Evolutionary conservation across 1,140 invertebrate species (phyloP), one percentile per base, ranked within the genome.

Genomic region (Brachionus angularis): DNA sequence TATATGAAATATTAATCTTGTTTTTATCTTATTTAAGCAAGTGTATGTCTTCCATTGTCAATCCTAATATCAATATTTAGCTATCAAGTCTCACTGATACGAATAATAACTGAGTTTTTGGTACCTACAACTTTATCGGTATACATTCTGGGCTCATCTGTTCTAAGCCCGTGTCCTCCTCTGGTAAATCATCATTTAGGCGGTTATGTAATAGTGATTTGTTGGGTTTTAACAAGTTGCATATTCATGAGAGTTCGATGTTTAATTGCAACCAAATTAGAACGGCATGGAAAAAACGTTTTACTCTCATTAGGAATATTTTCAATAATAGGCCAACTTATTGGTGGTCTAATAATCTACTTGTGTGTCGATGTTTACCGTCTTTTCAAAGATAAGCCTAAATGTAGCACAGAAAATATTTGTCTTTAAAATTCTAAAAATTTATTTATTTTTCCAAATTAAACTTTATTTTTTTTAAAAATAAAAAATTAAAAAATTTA

Each of bases 151-250:
- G 29, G 36, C 27, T 18, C 42, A 12, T 42, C 67, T 5, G 27
- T 50, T 27, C 42, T 52, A 25, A 50, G 46, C 14, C 67, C 67
- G 8, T 70, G 67, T 34, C 46, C 67, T 2, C 47, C 50, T 1
- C 25, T 70, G 14, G 31, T 70, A 5, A 50, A 70, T 31, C 47
- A 16, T 16, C 18, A 33, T 23, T 8, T 34, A 0, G 67, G 46
- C 10, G 33, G 47, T 29, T 39, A 44, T 31, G 27, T 70, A 25
- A 70, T 70, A n/a, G 46, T 50, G 1, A 39, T 70, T 29, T 39
- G 46, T 42, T 70, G 67, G 67, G 67, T 70, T 16, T 33, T 53
- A 21, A 50, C 34, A 21, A 44, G 33, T 36, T 70, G 47, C 5
- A 27, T 52, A 21, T 70, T 52, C 31, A 50, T 50, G 10, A 18